Conservation (phyloP, 2,888 invertebrate genomes). For the Andrena dorsata region DNA sequence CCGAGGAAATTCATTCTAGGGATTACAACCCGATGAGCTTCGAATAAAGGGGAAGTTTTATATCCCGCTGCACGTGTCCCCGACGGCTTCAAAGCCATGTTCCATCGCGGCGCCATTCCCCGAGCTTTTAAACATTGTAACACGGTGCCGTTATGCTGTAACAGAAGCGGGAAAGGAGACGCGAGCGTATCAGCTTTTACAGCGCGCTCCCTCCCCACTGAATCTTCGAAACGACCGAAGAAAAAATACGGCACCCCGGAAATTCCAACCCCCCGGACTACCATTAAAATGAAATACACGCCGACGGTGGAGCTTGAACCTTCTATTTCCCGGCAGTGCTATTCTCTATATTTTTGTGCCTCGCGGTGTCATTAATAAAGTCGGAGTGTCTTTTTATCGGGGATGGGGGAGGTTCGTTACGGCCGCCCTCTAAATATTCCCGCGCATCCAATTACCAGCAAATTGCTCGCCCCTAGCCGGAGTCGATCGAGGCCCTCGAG, state of each 20-base stretch:
- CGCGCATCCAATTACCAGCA: not conserved
- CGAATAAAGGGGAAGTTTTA: not conserved
- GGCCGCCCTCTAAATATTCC: not conserved
- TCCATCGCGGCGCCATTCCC: not conserved
- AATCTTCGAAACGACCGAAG: slow-evolving; percentile 13
- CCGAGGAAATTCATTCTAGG: not conserved
- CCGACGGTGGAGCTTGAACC: not conserved
- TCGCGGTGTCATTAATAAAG: not conserved
- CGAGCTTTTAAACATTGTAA: slow-evolving; percentile 12
- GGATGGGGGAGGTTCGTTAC: not conserved
- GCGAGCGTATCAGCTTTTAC: not conserved
- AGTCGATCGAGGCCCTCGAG: slow-evolving; percentile 1
- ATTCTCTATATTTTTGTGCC: slow-evolving; percentile 6
- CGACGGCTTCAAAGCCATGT: not conserved
- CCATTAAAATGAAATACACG: slow-evolving; percentile 20
- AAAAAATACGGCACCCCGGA: not conserved
- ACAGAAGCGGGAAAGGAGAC: not conserved
- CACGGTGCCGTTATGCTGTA: not conserved
- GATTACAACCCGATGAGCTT: not conserved
- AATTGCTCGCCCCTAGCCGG: not conserved
- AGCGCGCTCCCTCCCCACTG: not conserved
- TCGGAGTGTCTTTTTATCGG: not conserved
- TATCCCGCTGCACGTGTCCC: not conserved
- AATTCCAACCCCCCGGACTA: not conserved
- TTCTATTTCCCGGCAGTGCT: not conserved